Conservation (phyloP, 92 coral and sea anemone species). For the Epizoanthus ramosus region DNA sequence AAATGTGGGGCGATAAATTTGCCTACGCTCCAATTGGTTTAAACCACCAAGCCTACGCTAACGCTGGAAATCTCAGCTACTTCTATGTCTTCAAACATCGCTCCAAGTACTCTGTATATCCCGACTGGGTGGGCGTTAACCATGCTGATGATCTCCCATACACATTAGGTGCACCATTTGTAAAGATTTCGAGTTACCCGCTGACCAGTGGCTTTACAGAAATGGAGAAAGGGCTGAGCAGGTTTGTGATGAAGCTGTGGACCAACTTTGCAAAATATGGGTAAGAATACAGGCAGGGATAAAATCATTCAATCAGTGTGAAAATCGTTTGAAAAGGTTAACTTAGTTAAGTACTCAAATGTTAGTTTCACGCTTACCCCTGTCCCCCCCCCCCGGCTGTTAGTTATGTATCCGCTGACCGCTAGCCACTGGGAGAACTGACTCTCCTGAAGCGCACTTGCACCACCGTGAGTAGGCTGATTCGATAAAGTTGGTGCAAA, state of each 20-base stretch:
- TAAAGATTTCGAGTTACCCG: constrained; percentile 7
- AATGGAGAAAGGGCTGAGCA: constrained; percentile 36
- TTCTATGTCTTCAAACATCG: constrained; percentile 48
- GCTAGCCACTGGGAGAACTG: no score
- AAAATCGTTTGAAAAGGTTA: no score
- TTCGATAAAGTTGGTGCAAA: no score
- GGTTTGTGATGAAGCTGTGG: constrained; percentile 64
- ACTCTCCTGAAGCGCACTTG: no score
- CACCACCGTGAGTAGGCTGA: no score
- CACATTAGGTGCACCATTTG: constrained; percentile 51
- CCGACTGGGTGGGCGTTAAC: constrained; percentile 44
- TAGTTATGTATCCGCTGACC: no score
- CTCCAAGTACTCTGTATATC: constrained; percentile 21
- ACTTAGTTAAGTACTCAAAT: no score
- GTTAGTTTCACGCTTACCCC: no score
- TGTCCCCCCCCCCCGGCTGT: no score
- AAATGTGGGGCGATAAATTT: constrained; percentile 26
- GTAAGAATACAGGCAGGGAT: constrained; percentile 39
- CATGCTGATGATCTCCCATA: constrained; percentile 46
- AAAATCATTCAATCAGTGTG: no score
- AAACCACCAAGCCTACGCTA: constrained; percentile 16
- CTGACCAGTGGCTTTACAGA: constrained; percentile 45
- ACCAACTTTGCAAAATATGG: constrained; percentile 78
- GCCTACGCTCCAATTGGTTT: constrained; percentile 40
- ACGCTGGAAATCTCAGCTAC: constrained; percentile 39